Percentiles rank a stretch among this genome's conserved stretches.
phyloP scores from a whole-genome alignment of 2,113 vertebrate species.

The Aphelocoma coerulescens region DNA sequence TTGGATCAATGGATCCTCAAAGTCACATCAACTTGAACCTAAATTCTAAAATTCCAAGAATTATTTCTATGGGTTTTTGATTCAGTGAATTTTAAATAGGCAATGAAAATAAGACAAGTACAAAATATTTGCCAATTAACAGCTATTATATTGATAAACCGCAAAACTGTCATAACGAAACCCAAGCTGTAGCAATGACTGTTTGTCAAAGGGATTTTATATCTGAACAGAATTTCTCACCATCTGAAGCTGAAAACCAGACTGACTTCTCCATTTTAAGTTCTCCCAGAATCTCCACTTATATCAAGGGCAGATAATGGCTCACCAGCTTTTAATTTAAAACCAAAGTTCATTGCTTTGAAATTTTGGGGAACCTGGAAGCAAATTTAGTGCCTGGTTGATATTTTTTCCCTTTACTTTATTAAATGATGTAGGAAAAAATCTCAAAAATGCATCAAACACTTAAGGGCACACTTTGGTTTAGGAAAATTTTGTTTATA shows the following conservation, averaged over 20 bases:
- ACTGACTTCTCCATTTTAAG: neutral
- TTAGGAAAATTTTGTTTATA: neutral
- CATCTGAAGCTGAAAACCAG: neutral
- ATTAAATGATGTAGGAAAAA: neutral
- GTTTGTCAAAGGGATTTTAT: neutral
- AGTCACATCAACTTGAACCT: conserved; percentile 22
- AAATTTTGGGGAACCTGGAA: neutral
- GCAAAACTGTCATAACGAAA: conserved; percentile 6
- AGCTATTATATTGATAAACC: neutral
- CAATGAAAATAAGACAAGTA: conserved; percentile 55
- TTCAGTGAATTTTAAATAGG: conserved; percentile 57
- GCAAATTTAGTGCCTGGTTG: neutral
- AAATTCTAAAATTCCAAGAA: neutral
- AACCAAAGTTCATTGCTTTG: neutral
- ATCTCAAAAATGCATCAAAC: neutral
- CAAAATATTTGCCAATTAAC: conserved; percentile 19
- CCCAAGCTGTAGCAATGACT: neutral
- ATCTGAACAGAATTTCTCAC: neutral
- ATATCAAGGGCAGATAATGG: neutral
- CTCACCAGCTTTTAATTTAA: neutral
- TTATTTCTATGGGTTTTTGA: conserved; percentile 20
- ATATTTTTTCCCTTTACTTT: neutral
- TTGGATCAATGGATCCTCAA: conserved; percentile 62
- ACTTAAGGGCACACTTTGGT: neutral
- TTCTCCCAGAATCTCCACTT: neutral